These are phyloP conservation scores for Drosophila miranda DNA, from an alignment of 1,140 invertebrate genomes.

Conservation along the genomic window DNA sequence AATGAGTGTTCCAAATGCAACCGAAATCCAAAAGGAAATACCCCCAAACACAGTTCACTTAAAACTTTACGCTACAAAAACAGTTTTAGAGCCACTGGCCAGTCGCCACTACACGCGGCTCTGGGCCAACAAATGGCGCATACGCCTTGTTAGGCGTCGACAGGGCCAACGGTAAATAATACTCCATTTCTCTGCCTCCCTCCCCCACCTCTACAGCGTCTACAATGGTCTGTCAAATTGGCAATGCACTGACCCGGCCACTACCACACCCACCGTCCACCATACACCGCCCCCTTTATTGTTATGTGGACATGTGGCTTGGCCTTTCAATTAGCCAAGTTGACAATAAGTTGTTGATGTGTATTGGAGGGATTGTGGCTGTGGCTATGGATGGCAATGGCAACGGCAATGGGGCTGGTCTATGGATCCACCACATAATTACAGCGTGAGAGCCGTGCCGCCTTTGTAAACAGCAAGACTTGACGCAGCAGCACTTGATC, in stretches of 20 bases:
- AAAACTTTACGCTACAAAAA: not conserved
- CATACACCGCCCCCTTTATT: conserved; percentile 32
- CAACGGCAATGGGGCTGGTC: conserved; percentile 23
- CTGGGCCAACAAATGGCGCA: no score
- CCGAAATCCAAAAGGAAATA: no score
- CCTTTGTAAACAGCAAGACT: conserved; percentile 64
- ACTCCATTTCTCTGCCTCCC: conserved; percentile 2
- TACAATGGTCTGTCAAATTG: conserved; percentile 9
- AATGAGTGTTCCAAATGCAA: conserved; percentile 13
- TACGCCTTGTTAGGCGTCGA: conserved; percentile 1
- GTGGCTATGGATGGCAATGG: no score
- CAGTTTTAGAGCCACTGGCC: conserved; percentile 3
- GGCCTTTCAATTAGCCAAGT: conserved; percentile 57
- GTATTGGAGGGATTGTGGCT: not conserved
- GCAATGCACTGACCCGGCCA: conserved; percentile 46
- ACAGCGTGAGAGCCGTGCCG: conserved; percentile 67
- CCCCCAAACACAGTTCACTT: not conserved
- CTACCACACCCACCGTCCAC: conserved; percentile 8
- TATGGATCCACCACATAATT: conserved; percentile 51
- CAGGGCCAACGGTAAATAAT: conserved; percentile 40
- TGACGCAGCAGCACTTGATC: conserved; percentile 22
- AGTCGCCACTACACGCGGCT: not conserved
- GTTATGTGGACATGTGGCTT: conserved; percentile 42
- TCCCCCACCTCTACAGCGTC: not conserved
- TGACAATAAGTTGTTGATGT: conserved; percentile 56